These are phyloP conservation scores for Cygnus olor DNA, from an alignment of 2,797 vertebrate species.

Conservation along the genomic window DNA sequence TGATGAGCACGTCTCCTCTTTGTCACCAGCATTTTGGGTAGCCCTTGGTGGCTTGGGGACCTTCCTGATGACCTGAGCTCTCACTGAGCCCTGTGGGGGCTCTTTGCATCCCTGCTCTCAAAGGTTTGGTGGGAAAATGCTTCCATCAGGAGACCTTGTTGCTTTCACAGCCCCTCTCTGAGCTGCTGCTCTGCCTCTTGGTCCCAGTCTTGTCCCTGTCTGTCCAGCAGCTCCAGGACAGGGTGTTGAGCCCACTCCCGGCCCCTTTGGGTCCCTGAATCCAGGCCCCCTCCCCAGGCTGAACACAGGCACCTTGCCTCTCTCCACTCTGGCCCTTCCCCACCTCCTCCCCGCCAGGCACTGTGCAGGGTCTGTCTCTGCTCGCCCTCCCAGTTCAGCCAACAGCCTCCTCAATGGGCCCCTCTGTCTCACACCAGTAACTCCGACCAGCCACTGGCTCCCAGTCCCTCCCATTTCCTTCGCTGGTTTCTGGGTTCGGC, in stretches of 20 bases:
- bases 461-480: conserved; percentile 8
- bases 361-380: not conserved
- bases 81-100: accelerated
- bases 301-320: not conserved
- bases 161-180: not conserved
- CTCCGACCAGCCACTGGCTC: not conserved
- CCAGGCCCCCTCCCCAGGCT: not conserved
- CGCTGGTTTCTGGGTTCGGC: not conserved
- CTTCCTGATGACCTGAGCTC: not conserved
- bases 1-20: not conserved
- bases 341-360: accelerated
- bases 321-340: not conserved
- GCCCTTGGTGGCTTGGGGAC: accelerated
- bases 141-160: not conserved
- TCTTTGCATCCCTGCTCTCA: not conserved
- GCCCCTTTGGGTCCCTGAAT: not conserved
- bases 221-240: not conserved
- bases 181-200: not conserved
- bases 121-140: not conserved
- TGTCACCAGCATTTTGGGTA: not conserved
- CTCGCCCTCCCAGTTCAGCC: not conserved
- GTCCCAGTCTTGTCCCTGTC: not conserved
- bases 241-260: not conserved
- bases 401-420: not conserved
- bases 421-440: not conserved